A percentile compares a stretch with the other conserved stretches of the same genome.
Conservation (phyloP, 2,888 invertebrate species). For the Idaea dimidiata region DNA sequence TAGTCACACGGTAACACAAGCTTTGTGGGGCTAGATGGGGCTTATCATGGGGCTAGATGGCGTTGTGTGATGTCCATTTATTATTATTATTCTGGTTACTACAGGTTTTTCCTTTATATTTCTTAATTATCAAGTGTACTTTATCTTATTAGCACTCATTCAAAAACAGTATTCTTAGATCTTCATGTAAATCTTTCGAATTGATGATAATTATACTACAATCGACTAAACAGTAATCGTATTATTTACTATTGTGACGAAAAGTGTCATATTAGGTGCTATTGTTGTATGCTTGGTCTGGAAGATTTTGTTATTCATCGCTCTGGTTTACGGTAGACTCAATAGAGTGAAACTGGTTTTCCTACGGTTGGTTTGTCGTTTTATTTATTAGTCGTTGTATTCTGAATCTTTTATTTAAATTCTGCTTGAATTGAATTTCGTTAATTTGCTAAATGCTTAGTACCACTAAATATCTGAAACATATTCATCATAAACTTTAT, state of each 20-base stretch:
- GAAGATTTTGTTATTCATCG: slow-evolving; percentile 9
- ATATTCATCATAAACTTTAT: too few species aligned
- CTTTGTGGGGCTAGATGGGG: too few species aligned
- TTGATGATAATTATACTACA: slow-evolving; percentile 34
- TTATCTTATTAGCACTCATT: slow-evolving; percentile 31
- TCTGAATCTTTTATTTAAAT: too few species aligned
- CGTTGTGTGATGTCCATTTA: too few species aligned
- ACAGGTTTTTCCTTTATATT: neutral
- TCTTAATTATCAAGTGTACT: slow-evolving; percentile 4
- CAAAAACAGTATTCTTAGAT: slow-evolving; percentile 38
- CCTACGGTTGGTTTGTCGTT: neutral
- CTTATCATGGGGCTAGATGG: too few species aligned
- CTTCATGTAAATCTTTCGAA: slow-evolving; percentile 36
- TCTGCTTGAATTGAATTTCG: too few species aligned
- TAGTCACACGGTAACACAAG: too few species aligned
- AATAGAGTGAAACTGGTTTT: neutral
- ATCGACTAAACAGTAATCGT: slow-evolving; percentile 35
- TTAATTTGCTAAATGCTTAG: too few species aligned
- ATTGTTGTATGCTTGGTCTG: slow-evolving; percentile 10
- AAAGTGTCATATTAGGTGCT: slow-evolving; percentile 27
- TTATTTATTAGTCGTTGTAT: neutral
- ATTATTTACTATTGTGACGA: slow-evolving; percentile 30
- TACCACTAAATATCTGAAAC: too few species aligned
- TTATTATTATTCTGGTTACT: too few species aligned
- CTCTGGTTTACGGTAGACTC: neutral